A percentile compares a stretch with the other conserved stretches of the same genome.
Evolutionary conservation across 2,797 vertebrate genomes (phyloP).

Genomic region (Cirrhinus molitorella): DNA sequence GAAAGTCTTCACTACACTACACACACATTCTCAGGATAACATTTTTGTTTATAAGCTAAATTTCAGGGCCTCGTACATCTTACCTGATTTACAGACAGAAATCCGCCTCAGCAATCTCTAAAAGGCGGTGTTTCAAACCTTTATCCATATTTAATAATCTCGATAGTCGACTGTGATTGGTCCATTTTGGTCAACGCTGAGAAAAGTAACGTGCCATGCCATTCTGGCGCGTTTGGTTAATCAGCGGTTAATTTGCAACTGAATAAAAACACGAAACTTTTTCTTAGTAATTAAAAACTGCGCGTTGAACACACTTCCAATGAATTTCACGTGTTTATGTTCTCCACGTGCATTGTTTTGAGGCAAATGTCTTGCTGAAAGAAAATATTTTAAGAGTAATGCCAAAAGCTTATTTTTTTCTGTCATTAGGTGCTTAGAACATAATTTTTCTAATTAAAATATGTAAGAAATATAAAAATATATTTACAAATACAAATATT

Average conservation of each 20-base stretch:
- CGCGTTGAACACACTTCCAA: no score
- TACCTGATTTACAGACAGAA: background rate
- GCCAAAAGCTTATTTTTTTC: no score
- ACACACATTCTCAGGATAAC: background rate
- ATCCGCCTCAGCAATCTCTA: background rate
- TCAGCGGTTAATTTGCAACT: background rate
- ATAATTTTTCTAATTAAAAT: background rate
- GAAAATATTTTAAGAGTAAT: no score
- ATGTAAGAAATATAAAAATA: no score
- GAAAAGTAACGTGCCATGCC: background rate
- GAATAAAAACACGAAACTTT: background rate
- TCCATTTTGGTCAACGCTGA: no score
- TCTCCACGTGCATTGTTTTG: background rate
- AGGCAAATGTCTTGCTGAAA: background rate
- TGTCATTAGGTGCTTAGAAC: background rate
- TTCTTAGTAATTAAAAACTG: background rate
- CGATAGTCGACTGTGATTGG: constrained; percentile 23
- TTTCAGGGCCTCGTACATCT: background rate
- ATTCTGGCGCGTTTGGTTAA: background rate
- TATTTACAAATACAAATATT: no score
- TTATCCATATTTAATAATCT: background rate
- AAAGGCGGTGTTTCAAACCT: background rate
- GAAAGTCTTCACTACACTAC: background rate
- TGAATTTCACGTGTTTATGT: background rate
- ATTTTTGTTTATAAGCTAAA: background rate